Percentiles rank a stretch among this genome's conserved stretches.
These are phyloP conservation scores for Ctenicera cuprea DNA, from an alignment of 2,888 invertebrate species.

Conservation along the genomic window DNA sequence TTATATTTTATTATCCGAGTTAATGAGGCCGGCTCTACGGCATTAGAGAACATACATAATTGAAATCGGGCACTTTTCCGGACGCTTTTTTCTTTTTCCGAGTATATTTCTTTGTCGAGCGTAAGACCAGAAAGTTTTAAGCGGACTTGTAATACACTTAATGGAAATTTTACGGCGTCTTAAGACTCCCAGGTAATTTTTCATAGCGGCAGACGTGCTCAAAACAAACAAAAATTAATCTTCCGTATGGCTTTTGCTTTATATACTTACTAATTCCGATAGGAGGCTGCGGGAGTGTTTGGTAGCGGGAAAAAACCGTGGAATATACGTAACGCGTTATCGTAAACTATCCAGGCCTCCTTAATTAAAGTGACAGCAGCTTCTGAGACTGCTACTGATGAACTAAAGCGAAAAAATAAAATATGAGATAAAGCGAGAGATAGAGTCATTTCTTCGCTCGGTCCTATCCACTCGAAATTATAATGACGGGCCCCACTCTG, in stretches of 20 bases:
- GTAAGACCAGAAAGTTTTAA: slow-evolving; percentile 31
- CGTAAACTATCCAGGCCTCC: slow-evolving; percentile 55
- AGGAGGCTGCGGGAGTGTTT: slow-evolving; percentile 1
- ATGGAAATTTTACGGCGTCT: slow-evolving; percentile 44
- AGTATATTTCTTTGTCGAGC: slow-evolving; percentile 14
- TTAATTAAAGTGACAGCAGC: slow-evolving; percentile 58
- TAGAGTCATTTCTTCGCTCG: slow-evolving; percentile 61
- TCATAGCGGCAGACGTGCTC: slow-evolving; percentile 41
- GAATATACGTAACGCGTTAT: slow-evolving; percentile 44
- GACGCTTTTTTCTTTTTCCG: slow-evolving; percentile 2
- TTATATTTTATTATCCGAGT: slow-evolving; percentile 39
- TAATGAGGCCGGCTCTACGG: slow-evolving; percentile 33
- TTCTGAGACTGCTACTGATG: slow-evolving; percentile 57
- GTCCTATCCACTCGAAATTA: slow-evolving; percentile 62
- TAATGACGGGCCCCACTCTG: slow-evolving; percentile 62
- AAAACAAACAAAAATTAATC: slow-evolving; percentile 48
- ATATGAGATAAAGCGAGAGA: slow-evolving; percentile 58
- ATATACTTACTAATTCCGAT: slow-evolving; percentile 24
- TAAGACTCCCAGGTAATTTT: slow-evolving; percentile 42
- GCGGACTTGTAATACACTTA: slow-evolving; percentile 35
- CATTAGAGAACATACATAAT: slow-evolving; percentile 41
- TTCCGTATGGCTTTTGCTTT: slow-evolving; percentile 30
- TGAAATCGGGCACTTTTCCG: slow-evolving; percentile 39
- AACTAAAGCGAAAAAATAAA: slow-evolving; percentile 49
- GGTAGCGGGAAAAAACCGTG: slow-evolving; percentile 18